These are phyloP conservation scores for Anarsia innoxiella DNA, from an alignment of 2,888 invertebrate species.

Conservation along the genomic window DNA sequence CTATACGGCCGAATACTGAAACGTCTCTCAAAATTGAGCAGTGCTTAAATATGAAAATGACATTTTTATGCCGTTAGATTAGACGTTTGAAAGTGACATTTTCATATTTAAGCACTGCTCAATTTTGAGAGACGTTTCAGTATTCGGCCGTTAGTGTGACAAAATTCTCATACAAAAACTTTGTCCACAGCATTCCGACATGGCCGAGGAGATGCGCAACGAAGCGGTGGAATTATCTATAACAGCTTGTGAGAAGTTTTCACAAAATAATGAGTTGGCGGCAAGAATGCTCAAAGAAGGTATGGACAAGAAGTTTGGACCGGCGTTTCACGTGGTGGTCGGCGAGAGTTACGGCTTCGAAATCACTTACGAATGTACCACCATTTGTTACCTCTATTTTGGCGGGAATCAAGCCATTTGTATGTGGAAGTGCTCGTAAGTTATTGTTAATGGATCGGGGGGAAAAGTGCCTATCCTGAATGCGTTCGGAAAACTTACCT, in stretches of 20 bases:
- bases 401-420: constrained; percentile 92
- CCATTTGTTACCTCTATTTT: constrained; percentile 91
- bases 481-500: no score
- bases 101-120: no score
- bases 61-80: no score
- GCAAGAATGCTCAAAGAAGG: constrained; percentile 96
- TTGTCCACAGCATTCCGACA: constrained; percentile 86
- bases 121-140: no score
- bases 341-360: constrained; percentile 97
- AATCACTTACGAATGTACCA: constrained; percentile 92
- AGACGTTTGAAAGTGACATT: no score
- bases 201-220: constrained; percentile 93
- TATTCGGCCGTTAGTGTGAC: no score
- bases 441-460: no score
- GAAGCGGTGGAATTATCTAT: constrained; percentile 94
- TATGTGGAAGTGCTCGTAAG: constrained; percentile 90
- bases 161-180: no score
- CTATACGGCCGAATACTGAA: neutral
- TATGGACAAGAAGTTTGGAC: constrained; percentile 97
- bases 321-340: constrained; percentile 95
- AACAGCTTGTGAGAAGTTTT: constrained; percentile 94
- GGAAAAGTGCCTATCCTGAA: no score
- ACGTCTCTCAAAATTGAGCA: no score
- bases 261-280: constrained; percentile 90
- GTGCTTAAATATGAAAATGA: no score